phyloP scores from a whole-genome alignment of 37 sponge, comb jelly and placozoan species.

The Geodia barretti region DNA sequence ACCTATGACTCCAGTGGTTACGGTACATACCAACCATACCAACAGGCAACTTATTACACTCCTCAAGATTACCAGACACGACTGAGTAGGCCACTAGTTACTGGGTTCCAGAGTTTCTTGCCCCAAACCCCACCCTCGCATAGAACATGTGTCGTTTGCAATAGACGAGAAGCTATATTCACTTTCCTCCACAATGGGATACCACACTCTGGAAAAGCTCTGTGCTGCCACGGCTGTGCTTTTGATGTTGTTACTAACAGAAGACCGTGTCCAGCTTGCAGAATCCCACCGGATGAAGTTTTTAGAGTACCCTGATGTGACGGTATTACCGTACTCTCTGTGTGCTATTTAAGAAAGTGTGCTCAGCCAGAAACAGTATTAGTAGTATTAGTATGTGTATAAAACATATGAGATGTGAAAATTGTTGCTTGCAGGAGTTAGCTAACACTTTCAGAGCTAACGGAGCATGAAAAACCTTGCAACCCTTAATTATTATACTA shows the following conservation, averaged over 20 bases:
- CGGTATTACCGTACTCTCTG: too few species aligned
- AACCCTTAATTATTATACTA: too few species aligned
- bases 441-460: too few species aligned
- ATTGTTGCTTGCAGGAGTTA: too few species aligned
- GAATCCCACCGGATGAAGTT: slow-evolving; percentile 1
- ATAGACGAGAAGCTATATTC: not conserved
- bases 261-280: slow-evolving; percentile 18
- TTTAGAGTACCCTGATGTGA: not conserved
- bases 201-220: not conserved
- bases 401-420: too few species aligned
- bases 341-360: too few species aligned
- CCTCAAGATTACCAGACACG: not conserved
- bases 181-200: slow-evolving; percentile 9
- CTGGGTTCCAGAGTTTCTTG: not conserved
- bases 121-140: not conserved
- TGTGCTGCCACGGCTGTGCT: slow-evolving; percentile 36
- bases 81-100: not conserved
- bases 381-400: not conserved
- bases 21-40: not conserved
- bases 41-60: not conserved
- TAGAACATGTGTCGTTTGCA: slow-evolving; percentile 1
- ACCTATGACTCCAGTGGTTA: not conserved
- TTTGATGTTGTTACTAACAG: not conserved
- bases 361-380: too few species aligned
- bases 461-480: too few species aligned